Conservation (phyloP, 2,888 invertebrate species). For the Siphlonurus alternatus region DNA sequence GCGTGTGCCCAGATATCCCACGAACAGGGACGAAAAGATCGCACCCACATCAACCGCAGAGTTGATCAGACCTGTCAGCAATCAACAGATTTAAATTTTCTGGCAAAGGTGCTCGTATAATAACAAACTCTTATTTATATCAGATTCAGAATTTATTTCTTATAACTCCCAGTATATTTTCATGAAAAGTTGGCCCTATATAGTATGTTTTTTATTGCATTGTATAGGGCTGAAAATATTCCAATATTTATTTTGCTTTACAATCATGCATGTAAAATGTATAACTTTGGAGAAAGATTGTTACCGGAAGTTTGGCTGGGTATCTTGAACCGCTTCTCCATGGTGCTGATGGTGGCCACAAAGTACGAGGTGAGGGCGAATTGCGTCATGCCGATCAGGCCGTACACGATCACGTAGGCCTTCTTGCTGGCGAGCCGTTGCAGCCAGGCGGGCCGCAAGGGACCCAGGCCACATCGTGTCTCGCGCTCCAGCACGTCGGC, state of each 20-base stretch:
- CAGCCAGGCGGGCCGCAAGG: constrained; percentile 16
- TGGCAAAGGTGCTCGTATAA: too few relatives aligned
- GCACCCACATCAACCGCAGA: constrained; percentile 10
- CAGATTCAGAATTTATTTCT: background rate
- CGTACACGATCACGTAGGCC: constrained; percentile 18
- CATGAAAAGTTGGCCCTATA: too few relatives aligned
- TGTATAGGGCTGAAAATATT: too few relatives aligned
- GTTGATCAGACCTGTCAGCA: constrained; percentile 5
- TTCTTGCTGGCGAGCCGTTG: constrained; percentile 18
- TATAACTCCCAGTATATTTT: too few relatives aligned
- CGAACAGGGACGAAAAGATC: constrained; percentile 14
- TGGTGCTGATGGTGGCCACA: constrained; percentile 18
- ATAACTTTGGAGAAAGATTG: too few relatives aligned
- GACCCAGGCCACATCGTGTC: constrained; percentile 17
- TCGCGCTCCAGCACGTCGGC: background rate
- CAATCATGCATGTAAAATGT: too few relatives aligned
- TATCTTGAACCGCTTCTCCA: constrained; percentile 21
- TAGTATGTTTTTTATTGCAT: too few relatives aligned
- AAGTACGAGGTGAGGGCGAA: constrained; percentile 18
- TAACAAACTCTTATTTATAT: background rate
- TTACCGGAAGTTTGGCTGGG: constrained; percentile 20
- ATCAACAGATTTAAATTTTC: too few relatives aligned
- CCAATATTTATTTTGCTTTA: too few relatives aligned
- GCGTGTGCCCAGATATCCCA: constrained; percentile 19
- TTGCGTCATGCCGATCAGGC: constrained; percentile 16